Evolutionary conservation across 64 coral and sea anemone genomes (phyloP).

Genomic region (Orbicella faveolata): DNA sequence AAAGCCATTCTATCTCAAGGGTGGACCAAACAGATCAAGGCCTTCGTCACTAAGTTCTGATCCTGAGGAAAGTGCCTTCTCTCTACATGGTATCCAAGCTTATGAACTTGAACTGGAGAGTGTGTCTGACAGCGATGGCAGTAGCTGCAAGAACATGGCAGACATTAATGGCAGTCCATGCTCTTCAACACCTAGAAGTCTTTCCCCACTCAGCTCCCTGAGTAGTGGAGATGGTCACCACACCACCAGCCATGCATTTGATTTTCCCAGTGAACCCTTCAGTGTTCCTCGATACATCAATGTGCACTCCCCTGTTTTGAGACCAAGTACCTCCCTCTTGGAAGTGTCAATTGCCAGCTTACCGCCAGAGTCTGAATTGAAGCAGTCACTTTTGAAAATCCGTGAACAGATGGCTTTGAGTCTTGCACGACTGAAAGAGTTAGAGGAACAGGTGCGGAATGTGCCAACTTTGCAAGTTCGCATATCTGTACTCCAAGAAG

Average conservation of each 20-base stretch:
- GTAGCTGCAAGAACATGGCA: conserved; percentile 45
- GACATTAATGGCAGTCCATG: conserved; percentile 65
- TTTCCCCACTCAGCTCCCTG: conserved; percentile 55
- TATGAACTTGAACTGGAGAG: conserved; percentile 57
- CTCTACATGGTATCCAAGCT: background rate
- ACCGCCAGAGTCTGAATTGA: conserved; percentile 82
- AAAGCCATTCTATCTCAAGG: conserved; percentile 31
- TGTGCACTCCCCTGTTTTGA: conserved; percentile 44
- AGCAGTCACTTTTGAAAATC: conserved; percentile 71
- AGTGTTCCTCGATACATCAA: background rate
- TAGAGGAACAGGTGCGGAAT: conserved; percentile 88
- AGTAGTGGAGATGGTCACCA: conserved; percentile 40
- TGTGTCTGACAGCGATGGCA: conserved; percentile 66
- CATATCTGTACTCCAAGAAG: conserved; percentile 95
- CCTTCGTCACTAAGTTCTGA: conserved; percentile 18
- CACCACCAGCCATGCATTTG: background rate
- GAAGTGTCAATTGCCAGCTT: conserved; percentile 85
- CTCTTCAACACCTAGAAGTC: conserved; percentile 73
- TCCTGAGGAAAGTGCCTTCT: background rate
- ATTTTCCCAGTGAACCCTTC: conserved; percentile 9
- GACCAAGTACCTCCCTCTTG: conserved; percentile 54
- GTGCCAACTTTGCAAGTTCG: conserved; percentile 92
- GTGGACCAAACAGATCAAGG: background rate
- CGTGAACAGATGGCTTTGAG: conserved; percentile 90
- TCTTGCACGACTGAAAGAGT: conserved; percentile 78